A percentile compares a stretch with the other conserved stretches of the same genome.
Conservation (phyloP, 2,888 invertebrate genomes). For the Clivina fossor region DNA sequence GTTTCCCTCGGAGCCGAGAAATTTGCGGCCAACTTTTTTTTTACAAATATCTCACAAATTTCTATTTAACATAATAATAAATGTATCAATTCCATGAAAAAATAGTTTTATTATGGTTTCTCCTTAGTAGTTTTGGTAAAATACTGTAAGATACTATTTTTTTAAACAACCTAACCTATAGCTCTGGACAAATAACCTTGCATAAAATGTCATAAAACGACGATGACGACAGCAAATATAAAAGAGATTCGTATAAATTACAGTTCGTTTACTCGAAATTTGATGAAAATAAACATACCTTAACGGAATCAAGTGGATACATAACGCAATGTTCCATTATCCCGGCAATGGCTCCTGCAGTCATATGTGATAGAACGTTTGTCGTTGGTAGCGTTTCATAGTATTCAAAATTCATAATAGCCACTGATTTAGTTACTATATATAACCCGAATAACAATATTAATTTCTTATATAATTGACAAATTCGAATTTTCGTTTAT, state of each 20-base stretch:
- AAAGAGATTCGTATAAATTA: neutral
- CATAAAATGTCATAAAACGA: slow-evolving; percentile 16
- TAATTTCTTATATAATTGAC: slow-evolving; percentile 19
- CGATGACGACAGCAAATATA: slow-evolving; percentile 13
- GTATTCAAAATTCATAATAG: slow-evolving; percentile 85
- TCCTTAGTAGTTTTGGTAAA: too few relatives aligned
- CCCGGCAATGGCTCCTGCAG: slow-evolving; percentile 95
- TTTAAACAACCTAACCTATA: slow-evolving; percentile 25
- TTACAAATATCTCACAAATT: too few relatives aligned
- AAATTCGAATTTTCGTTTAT: slow-evolving; percentile 23
- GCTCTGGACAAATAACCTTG: slow-evolving; percentile 24
- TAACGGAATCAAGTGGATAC: slow-evolving; percentile 99
- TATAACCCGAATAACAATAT: slow-evolving; percentile 12
- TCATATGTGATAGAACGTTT: slow-evolving; percentile 84
- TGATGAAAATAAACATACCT: slow-evolving; percentile 65
- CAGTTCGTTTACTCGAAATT: slow-evolving; percentile 1
- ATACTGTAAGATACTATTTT: too few relatives aligned
- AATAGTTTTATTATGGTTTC: too few relatives aligned
- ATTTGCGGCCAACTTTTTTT: too few relatives aligned
- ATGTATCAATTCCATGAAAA: too few relatives aligned
- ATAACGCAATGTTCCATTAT: slow-evolving; percentile 98
- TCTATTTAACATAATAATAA: too few relatives aligned
- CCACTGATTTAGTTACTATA: slow-evolving; percentile 44
- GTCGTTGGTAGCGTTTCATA: slow-evolving; percentile 94
- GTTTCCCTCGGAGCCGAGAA: too few relatives aligned